These are phyloP conservation scores for Rambutsinella grinnellia DNA, from an alignment of 2,888 invertebrate genomes.

Conservation along the genomic window DNA sequence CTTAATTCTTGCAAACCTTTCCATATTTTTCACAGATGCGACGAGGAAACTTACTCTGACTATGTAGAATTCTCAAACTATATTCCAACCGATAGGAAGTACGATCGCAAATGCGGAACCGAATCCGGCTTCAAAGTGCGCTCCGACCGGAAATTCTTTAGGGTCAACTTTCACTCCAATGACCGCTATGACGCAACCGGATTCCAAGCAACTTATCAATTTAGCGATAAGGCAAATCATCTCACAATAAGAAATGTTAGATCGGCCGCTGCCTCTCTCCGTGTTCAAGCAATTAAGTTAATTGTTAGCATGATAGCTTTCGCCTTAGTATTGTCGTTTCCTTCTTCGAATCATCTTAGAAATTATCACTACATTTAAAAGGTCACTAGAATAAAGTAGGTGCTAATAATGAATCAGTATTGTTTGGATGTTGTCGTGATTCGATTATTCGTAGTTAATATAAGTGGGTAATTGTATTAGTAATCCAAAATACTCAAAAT, in stretches of 20 bases:
- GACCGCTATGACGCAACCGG: constrained; percentile 94
- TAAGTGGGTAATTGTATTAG: no score
- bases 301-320: background rate
- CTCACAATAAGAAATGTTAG: constrained; percentile 45
- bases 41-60: constrained; percentile 91
- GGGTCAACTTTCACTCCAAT: constrained; percentile 94
- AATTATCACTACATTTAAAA: no score
- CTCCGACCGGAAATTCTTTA: constrained; percentile 61
- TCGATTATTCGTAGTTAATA: no score
- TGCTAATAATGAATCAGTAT: no score
- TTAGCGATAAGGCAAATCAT: constrained; percentile 54
- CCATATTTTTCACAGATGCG: constrained; percentile 78
- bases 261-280: no score
- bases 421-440: no score
- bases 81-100: constrained; percentile 89
- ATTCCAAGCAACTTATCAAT: constrained; percentile 79
- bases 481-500: background rate
- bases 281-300: background rate
- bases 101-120: constrained; percentile 89
- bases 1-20: background rate
- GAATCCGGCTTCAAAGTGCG: constrained; percentile 76
- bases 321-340: background rate
- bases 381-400: no score
- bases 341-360: background rate
- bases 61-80: constrained; percentile 97